Conservation (phyloP, 2,113 vertebrate species). For the Halcyon malimbica region DNA sequence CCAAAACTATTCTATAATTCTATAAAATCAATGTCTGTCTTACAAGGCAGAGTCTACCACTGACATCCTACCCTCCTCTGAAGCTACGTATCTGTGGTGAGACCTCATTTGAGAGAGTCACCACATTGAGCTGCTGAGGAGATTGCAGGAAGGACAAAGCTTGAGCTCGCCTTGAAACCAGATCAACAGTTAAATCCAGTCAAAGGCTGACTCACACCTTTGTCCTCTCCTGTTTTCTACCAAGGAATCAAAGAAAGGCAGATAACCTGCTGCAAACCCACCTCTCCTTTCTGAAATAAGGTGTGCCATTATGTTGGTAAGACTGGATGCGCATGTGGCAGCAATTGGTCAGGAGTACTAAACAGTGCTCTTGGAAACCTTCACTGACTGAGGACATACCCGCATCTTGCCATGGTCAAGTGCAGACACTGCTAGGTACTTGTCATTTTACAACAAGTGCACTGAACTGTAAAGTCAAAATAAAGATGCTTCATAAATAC, state of each 20-base stretch:
- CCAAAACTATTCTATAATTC: not conserved
- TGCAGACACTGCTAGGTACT: not conserved
- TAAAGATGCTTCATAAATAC: not conserved
- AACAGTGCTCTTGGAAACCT: not conserved
- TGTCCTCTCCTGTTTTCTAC: not conserved
- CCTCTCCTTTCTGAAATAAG: not conserved
- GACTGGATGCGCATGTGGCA: rapidly evolving
- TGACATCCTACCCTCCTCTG: not conserved
- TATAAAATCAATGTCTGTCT: not conserved
- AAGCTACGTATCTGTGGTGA: not conserved
- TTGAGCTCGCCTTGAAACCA: not conserved
- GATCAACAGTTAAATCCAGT: not conserved
- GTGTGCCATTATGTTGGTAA: no score
- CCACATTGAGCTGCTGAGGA: not conserved
- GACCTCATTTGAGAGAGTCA: not conserved
- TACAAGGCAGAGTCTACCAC: not conserved
- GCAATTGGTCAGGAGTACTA: not conserved
- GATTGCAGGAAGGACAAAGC: not conserved
- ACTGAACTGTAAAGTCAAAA: not conserved
- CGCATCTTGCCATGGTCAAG: rapidly evolving
- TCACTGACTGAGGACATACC: not conserved
- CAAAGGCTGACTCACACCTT: not conserved
- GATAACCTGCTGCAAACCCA: not conserved
- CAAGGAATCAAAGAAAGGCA: not conserved
- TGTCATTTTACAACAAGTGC: rapidly evolving